Evolutionary conservation across 2,113 vertebrate species (phyloP).

Genomic region (Pomatorhinus ruficollis): DNA sequence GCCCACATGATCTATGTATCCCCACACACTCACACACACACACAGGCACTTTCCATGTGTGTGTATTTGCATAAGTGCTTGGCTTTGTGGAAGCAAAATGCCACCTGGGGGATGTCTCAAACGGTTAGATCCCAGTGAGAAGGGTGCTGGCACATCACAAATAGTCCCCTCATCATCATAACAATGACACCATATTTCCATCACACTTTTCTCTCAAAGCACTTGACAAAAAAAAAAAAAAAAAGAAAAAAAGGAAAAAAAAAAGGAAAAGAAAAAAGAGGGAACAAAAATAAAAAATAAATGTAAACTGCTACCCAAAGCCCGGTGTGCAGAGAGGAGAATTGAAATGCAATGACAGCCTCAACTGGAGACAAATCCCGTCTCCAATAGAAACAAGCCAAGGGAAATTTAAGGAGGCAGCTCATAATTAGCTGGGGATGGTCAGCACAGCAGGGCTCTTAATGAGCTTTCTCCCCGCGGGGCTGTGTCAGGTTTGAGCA

Average conservation of each 20-base stretch:
- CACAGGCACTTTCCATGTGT: constrained; percentile 27
- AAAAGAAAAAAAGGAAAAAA: not conserved
- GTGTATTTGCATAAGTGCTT: constrained; percentile 53
- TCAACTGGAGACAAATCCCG: not conserved
- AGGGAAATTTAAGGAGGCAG: constrained; percentile 56
- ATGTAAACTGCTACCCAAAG: not conserved
- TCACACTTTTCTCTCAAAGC: constrained; percentile 8
- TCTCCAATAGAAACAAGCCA: constrained; percentile 51
- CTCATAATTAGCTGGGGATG: constrained; percentile 24
- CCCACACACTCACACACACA: not conserved
- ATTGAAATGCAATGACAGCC: constrained; percentile 42
- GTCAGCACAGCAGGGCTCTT: constrained; percentile 8
- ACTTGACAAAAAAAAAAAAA: not conserved
- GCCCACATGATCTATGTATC: constrained; percentile 16
- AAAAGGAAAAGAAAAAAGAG: not conserved
- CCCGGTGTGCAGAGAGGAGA: not conserved
- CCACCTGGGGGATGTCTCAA: constrained; percentile 58
- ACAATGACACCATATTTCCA: constrained; percentile 51
- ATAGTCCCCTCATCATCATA: constrained; percentile 53
- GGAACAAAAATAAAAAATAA: not conserved
- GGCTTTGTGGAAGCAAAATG: constrained; percentile 53
- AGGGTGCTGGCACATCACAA: constrained; percentile 57
- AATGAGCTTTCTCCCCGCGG: not conserved
- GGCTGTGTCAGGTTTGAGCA: not conserved
- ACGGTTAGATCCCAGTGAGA: not conserved